Base-by-base conservation (phyloP, 2,888 invertebrate genomes). In the Tortricodes alternella region DNA sequence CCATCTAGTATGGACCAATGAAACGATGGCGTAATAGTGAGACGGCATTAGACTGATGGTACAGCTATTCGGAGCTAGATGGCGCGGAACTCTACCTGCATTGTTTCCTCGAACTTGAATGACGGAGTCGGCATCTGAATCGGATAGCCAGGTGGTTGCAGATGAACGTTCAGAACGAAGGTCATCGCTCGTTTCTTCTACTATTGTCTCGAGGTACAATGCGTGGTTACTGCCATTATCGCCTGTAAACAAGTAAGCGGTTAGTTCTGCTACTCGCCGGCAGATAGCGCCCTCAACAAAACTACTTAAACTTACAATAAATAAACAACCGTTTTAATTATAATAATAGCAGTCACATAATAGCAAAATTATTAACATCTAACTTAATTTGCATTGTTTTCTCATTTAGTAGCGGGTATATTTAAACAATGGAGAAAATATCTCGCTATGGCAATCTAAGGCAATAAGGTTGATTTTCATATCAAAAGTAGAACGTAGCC, bases 161-260 rank as follows among this genome's bases (percentile, higher is more conserved):
- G 93, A 92, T 59, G 94, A 94, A 59, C 94, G 93, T 76, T 95
- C 95, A 59, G 94, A 95, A 62, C 94, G 93, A 65, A 95, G 87
- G 75, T 97, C 96, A 86, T 97, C 96, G 66, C 96, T 96, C 13
- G 96, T 96, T 85, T 97, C 97, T 85, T 97, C 97, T 73, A 96
- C 92, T 78, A 97, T 97, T 19, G 97, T 96, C 84, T 97, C 96
- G 87, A 96, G 92, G 81, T 94, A 95, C 75, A 94, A 92, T 67
- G 93, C 93, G 72, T 93, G 92, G 70, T 85, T 88, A 78, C 87
- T 86, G 67, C 89, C 89, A 75, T 78, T 87, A 69, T 89, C 89
- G 73, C 85, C 89, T 89, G 76, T 9, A 29, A 60, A 75, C 63
- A 76, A 73, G 67, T 32, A 6, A 16, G 38, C 19, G 21, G 19